These are phyloP conservation scores for Penaeus japonicus DNA, from an alignment of 1,140 invertebrate species.

Conservation along the genomic window DNA sequence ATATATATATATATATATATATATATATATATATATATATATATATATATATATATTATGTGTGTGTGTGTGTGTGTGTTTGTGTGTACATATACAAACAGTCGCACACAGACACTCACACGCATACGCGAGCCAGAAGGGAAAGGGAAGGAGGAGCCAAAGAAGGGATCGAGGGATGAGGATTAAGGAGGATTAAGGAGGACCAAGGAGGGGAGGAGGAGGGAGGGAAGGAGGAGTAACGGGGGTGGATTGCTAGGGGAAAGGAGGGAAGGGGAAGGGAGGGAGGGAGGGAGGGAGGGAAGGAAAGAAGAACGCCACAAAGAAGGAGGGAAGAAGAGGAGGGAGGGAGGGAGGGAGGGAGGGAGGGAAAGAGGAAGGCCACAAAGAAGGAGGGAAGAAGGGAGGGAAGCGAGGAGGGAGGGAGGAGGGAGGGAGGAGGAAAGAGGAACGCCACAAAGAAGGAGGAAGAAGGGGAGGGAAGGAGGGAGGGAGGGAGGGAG, in stretches of 20 bases:
- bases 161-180: neutral
- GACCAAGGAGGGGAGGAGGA: neutral
- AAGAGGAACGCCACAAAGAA: too few species aligned
- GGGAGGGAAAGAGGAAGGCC: too few species aligned
- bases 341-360: neutral
- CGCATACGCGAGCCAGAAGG: too few species aligned
- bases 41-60: neutral
- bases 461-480: too few species aligned
- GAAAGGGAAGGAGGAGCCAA: neutral
- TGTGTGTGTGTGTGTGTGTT: neutral
- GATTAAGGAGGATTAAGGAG: neutral
- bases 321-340: neutral
- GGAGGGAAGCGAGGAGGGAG: neutral
- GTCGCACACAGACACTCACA: too few species aligned
- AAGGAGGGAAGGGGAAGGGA: neutral
- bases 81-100: neutral
- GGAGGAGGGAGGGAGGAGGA: too few species aligned
- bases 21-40: neutral
- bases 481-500: too few species aligned
- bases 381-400: too few species aligned
- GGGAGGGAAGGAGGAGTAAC: neutral
- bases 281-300: neutral
- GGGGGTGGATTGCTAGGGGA: neutral
- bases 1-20: conserved; percentile 8
- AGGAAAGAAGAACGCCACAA: too few species aligned